Conservation (phyloP, 2,113 vertebrate species). For the Lynx canadensis region DNA sequence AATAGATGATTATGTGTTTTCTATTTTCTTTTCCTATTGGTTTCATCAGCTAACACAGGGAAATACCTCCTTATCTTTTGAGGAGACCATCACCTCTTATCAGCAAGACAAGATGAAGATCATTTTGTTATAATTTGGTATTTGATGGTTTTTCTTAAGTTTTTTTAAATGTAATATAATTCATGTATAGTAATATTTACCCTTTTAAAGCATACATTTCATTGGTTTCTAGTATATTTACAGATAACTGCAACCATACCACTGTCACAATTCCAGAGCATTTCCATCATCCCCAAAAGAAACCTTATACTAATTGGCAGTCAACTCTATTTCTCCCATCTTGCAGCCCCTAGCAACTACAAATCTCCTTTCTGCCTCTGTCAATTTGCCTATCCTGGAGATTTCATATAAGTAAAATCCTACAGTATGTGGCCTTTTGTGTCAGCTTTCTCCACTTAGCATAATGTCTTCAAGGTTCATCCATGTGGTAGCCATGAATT, state of each 20-base stretch:
- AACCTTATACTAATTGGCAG: not conserved
- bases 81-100: not conserved
- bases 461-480: not conserved
- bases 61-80: not conserved
- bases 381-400: not conserved
- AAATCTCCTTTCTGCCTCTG: not conserved
- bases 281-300: not conserved
- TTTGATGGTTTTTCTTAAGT: not conserved
- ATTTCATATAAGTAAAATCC: not conserved
- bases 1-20: not conserved
- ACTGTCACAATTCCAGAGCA: not conserved
- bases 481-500: not conserved
- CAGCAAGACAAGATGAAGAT: not conserved
- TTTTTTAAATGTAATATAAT: not conserved
- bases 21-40: not conserved
- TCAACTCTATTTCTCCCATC: not conserved
- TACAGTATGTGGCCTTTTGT: not conserved
- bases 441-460: not conserved
- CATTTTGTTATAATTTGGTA: not conserved
- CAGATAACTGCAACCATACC: not conserved
- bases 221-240: not conserved
- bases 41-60: not conserved
- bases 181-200: not conserved
- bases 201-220: not conserved
- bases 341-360: not conserved